Evolutionary conservation across 2,888 invertebrate species (phyloP), one percentile per base, ranked within the genome.

Genomic region (Pocota personata): DNA sequence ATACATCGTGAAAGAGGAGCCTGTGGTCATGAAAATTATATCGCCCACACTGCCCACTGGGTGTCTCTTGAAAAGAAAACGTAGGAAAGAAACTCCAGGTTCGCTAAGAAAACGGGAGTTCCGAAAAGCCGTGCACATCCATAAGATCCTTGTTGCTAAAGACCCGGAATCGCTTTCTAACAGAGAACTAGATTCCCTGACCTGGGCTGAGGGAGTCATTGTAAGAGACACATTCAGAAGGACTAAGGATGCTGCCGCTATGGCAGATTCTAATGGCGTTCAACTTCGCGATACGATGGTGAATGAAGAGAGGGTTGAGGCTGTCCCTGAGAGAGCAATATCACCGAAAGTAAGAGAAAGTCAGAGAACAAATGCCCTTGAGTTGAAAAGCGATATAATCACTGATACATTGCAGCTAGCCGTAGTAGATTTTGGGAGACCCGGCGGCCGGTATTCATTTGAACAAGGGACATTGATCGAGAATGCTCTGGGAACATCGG

Each of bases 141-240:
- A 64, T 14, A 10, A 16, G 4, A 6, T 48, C 30, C 48, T 82
- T 1, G 24, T 8, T 0, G 19, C 37, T 3, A 55, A 16, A 40
- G 19, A 82, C 24, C 76, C 69, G 10, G 12, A 30, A 19, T 35
- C 76, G 1, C 82, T 82, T 0, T 30, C 76, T 1, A 24, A 12
- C 0, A 62, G 7, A n/a, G 55, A 82, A 35, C 5, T 64, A 7
- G 30, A 37, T 35, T 71, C 76, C 0, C 77, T 82, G 1, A 58
- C 37, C 2, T 82, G 82, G 82, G 76, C 82, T 24, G 82, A 82
- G 30, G 19, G 24, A 1, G 24, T 79, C 10, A 32, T 79, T 7
- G 50, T 52, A 3, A 27, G 19, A 2, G 10, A 16, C n/a, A 30
- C n/a, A 10, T 43, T 40, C 7, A n/a, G 14, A 37, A n/a, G 10